phyloP scores from a whole-genome alignment of 2,888 invertebrate genomes.

The Sarcophaga rosellei region DNA sequence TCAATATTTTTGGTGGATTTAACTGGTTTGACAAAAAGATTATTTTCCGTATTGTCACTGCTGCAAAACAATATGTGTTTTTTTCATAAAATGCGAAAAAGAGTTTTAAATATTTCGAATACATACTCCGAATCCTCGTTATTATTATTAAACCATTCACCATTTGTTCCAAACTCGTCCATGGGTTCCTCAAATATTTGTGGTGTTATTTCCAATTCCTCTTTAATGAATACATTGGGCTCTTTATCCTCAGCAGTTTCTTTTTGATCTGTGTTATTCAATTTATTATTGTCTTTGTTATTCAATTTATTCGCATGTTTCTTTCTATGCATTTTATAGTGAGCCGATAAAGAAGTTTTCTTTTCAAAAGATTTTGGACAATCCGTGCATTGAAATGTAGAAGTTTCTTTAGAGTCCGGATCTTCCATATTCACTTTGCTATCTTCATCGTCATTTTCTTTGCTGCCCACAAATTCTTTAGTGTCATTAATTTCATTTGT shows the following conservation, averaged over 20 bases:
- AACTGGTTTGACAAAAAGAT: constrained; percentile 11
- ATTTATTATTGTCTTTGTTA: not conserved
- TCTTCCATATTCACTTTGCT: not conserved
- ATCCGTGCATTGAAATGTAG: constrained; percentile 79
- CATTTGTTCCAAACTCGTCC: constrained; percentile 25
- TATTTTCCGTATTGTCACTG: constrained; percentile 39
- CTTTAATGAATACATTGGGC: constrained; percentile 39
- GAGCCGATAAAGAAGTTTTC: constrained; percentile 81
- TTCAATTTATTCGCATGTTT: not conserved
- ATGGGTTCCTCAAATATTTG: constrained; percentile 47
- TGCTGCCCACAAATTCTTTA: not conserved
- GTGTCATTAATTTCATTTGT: not conserved
- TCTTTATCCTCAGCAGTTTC: not conserved
- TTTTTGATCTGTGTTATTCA: not conserved
- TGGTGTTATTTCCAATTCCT: constrained; percentile 49
- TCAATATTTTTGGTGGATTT: constrained; percentile 50
- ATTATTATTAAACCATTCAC: constrained; percentile 55
- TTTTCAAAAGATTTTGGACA: constrained; percentile 82
- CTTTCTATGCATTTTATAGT: constrained; percentile 79
- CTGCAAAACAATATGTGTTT: not conserved
- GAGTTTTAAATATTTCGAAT: not conserved
- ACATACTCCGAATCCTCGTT: constrained; percentile 55
- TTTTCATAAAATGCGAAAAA: not conserved
- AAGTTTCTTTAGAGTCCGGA: not conserved
- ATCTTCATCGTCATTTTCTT: constrained; percentile 11